Evolutionary conservation across 1,140 invertebrate genomes (phyloP).

Genomic region (Caenorhabditis brenneri): DNA sequence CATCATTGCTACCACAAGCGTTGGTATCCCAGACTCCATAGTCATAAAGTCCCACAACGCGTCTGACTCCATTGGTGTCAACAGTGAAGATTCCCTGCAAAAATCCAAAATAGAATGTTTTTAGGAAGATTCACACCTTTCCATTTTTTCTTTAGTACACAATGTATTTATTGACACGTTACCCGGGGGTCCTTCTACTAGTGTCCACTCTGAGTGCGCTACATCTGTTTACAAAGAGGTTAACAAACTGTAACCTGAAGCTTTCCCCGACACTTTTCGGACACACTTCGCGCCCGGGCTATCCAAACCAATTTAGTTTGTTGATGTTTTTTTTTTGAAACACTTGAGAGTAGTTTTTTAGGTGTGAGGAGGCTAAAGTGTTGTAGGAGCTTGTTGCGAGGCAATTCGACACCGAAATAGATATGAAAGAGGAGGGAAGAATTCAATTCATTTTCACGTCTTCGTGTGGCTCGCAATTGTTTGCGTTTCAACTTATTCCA

Average conservation of each 20-base stretch:
- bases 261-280: not conserved
- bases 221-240: slow-evolving; percentile 32
- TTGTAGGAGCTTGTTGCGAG: not conserved
- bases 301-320: not conserved
- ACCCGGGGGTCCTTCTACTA: slow-evolving; percentile 3
- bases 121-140: not conserved
- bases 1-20: slow-evolving; percentile 68
- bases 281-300: not conserved
- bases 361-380: not conserved
- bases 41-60: slow-evolving; percentile 68
- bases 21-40: slow-evolving; percentile 69
- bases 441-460: slow-evolving; percentile 39
- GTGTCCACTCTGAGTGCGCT: slow-evolving; percentile 17
- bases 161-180: slow-evolving; percentile 15
- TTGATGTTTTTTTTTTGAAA: not conserved
- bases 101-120: not conserved
- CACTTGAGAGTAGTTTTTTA: slow-evolving; percentile 31
- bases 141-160: slow-evolving; percentile 18
- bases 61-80: slow-evolving; percentile 63
- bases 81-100: slow-evolving; percentile 70
- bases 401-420: not conserved
- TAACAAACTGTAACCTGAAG: slow-evolving; percentile 39
- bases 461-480: slow-evolving; percentile 15
- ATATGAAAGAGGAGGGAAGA: not conserved
- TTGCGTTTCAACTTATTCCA: slow-evolving; percentile 34